Conservation (phyloP, 1,140 invertebrate genomes). For the Holotrichia oblita region DNA sequence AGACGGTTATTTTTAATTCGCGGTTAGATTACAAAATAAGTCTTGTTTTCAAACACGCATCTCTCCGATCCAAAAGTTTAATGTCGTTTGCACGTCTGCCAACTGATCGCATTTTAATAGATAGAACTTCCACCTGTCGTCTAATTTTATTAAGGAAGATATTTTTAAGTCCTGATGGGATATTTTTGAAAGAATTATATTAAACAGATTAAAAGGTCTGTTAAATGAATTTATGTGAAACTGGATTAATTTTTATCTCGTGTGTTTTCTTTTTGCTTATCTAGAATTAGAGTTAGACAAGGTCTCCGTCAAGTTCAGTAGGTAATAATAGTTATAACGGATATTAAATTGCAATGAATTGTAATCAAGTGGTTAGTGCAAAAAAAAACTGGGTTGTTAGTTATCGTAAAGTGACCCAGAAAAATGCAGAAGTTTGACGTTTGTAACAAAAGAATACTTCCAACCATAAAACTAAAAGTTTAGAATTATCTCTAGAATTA, state of each 20-base stretch:
- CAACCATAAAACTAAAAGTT: too few relatives aligned
- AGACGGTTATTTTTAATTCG: background rate
- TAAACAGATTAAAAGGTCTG: background rate
- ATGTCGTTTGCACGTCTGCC: background rate
- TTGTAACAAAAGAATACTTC: too few relatives aligned
- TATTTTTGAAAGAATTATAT: background rate
- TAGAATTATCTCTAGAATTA: too few relatives aligned
- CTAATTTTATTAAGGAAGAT: background rate
- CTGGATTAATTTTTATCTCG: background rate
- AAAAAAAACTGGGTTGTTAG: too few relatives aligned
- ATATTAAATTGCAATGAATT: background rate
- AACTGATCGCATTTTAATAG: background rate
- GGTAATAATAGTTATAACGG: background rate
- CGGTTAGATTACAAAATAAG: background rate
- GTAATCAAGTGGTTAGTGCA: too few relatives aligned
- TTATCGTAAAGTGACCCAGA: too few relatives aligned
- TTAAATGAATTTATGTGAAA: too few relatives aligned
- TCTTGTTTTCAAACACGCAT: background rate
- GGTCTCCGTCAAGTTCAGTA: background rate
- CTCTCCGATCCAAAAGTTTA: slow-evolving; percentile 4
- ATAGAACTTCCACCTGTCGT: background rate
- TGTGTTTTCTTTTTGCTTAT: background rate
- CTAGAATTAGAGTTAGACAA: background rate
- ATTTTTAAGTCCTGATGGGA: background rate
- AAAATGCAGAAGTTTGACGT: too few relatives aligned